phyloP scores from a whole-genome alignment of 2,888 invertebrate genomes.

The Eumacrocentrus americanus region DNA sequence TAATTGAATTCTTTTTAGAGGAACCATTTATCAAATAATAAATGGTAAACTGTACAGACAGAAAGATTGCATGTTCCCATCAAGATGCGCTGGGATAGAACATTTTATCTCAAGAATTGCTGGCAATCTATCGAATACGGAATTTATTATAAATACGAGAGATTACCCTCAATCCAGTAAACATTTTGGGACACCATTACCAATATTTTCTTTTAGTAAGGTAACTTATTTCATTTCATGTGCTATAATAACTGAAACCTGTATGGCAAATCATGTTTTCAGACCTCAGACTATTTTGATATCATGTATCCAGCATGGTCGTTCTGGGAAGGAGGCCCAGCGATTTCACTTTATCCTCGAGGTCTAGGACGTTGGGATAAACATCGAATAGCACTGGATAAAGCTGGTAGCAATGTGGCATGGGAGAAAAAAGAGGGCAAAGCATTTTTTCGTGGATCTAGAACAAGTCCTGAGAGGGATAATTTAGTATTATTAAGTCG shows the following conservation, averaged over 20 bases:
- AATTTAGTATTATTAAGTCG: slow-evolving; percentile 83
- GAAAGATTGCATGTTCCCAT: slow-evolving; percentile 87
- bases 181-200: slow-evolving; percentile 68
- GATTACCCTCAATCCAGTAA: slow-evolving; percentile 90
- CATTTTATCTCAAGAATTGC: slow-evolving; percentile 79
- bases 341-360: slow-evolving; percentile 89
- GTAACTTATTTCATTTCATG: slow-evolving; percentile 55
- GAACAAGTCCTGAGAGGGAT: slow-evolving; percentile 92
- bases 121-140: slow-evolving; percentile 77
- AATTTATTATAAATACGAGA: slow-evolving; percentile 85
- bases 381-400: slow-evolving; percentile 74
- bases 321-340: slow-evolving; percentile 98
- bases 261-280: slow-evolving; percentile 25
- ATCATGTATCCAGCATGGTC: slow-evolving; percentile 97
- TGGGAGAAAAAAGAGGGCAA: slow-evolving; percentile 78
- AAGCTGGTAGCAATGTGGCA: slow-evolving; percentile 69
- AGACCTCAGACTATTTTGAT: slow-evolving; percentile 81
- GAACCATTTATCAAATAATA: slow-evolving; percentile 84
- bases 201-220: slow-evolving; percentile 97
- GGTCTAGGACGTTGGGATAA: slow-evolving; percentile 95
- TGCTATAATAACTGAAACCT: background rate
- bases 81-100: slow-evolving; percentile 89
- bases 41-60: slow-evolving; percentile 81
- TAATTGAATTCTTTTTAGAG: slow-evolving; percentile 61
- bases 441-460: slow-evolving; percentile 92